A percentile compares a stretch with the other conserved stretches of the same genome.
phyloP scores from a whole-genome alignment of 2,888 invertebrate species.

The Alsophila aescularia region DNA sequence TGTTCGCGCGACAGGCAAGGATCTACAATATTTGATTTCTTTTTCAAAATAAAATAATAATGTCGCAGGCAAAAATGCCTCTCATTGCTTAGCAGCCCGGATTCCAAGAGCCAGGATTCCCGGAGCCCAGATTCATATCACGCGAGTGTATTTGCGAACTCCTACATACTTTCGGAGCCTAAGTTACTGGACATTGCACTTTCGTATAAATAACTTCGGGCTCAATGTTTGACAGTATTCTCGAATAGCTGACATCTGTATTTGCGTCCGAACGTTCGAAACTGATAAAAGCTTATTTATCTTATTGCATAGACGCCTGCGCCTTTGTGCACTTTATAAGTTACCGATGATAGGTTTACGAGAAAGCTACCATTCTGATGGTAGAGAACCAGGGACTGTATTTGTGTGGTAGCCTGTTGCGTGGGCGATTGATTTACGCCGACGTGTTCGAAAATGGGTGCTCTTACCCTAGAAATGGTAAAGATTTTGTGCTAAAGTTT shows the following conservation, averaged over 20 bases:
- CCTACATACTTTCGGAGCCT: constrained; percentile 31
- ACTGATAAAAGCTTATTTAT: constrained; percentile 57
- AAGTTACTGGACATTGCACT: constrained; percentile 39
- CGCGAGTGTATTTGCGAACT: constrained; percentile 31
- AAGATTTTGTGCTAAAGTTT: constrained; percentile 1
- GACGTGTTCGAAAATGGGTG: constrained; percentile 47
- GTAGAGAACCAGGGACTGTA: constrained; percentile 36
- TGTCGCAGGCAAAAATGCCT: too few species aligned
- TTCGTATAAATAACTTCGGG: constrained; percentile 35
- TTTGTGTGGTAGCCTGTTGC: constrained; percentile 52
- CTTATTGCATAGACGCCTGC: constrained; percentile 63
- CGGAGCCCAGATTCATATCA: too few species aligned
- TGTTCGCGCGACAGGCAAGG: too few species aligned
- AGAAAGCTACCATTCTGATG: constrained; percentile 37
- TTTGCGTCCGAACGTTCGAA: constrained; percentile 36
- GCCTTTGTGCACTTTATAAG: constrained; percentile 50
- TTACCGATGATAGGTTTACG: constrained; percentile 57
- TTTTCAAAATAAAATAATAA: too few species aligned
- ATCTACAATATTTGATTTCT: too few species aligned
- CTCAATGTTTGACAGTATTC: constrained; percentile 38
- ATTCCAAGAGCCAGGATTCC: too few species aligned
- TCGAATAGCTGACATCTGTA: constrained; percentile 40
- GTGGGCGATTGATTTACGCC: constrained; percentile 74
- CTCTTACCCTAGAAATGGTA: constrained; percentile 31
- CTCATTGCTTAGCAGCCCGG: too few species aligned